Base-by-base conservation (phyloP, 2,888 invertebrate species). In the Cetonia aurata region DNA sequence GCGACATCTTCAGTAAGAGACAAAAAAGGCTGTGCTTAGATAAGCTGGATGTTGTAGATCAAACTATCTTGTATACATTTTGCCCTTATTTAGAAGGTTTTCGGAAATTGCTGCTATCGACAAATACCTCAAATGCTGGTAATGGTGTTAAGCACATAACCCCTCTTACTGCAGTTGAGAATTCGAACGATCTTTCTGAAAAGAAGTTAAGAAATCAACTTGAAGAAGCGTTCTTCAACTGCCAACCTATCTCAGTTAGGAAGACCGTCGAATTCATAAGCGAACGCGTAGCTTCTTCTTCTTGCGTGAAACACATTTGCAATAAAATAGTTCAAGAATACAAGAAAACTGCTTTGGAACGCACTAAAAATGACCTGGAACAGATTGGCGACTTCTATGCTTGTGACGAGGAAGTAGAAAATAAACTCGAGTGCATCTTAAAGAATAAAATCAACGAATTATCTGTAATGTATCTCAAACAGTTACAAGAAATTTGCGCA, bases 201-300 rank as follows among this genome's bases (percentile, higher is more conserved):
- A 90, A 88, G 78, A 88, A 89, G 78, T 82, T 90, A 50, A 89
- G 90, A 86, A 82, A 88, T 1, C 91, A 93, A 78, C 83, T 96
- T 15, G 93, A 94, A 78, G 93, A 95, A 74, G 92, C 93, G 62
- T 93, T 96, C 78, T 88, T 96, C 65, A 92, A 93, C 76, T 91
- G 92, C 0, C 96, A 96, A 77, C 92, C 94, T 3, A 86, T 90
- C 0, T 94, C 95, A 0, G 87, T 92, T 0, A 88, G 92, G 17
- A 89, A 93, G 65, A 92, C 93, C 0, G 87, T 96, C 0, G 95
- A 95, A 77, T 91, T 96, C 81, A 91, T 95, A 0, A 89, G 91
- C 0, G 96, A 96, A 81, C 86, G 96, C 44, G 89, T 94, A 4
- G 91, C 93, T 0, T 92, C 95, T 0, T 92, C 95, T 0, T 90